These are phyloP conservation scores for Ochotona princeps DNA, from an alignment of 2,113 vertebrate genomes.

Conservation along the genomic window DNA sequence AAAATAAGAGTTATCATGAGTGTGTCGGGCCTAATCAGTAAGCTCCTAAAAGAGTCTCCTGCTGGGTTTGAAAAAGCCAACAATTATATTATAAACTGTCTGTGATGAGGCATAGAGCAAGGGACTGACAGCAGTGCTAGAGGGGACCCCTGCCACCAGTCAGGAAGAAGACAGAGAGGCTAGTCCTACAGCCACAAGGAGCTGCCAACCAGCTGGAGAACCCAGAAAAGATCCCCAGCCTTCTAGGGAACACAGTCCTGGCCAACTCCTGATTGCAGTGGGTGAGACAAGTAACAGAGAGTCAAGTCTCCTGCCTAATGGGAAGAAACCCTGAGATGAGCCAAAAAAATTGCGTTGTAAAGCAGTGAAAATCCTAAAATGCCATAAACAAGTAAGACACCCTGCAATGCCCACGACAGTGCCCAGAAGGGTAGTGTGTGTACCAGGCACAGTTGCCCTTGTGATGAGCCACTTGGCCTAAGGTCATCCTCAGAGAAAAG, in stretches of 20 bases:
- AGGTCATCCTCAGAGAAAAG: neutral
- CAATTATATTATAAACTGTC: neutral
- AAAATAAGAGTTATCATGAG: neutral
- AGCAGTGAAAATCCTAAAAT: neutral
- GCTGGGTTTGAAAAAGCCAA: neutral
- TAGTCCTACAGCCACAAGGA: neutral
- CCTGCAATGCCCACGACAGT: neutral
- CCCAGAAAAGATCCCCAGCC: neutral
- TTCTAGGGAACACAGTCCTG: neutral
- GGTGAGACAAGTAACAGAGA: neutral
- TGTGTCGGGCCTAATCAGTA: neutral
- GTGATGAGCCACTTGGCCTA: neutral
- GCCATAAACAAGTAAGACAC: neutral
- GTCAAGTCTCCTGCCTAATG: neutral
- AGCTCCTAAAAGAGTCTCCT: neutral
- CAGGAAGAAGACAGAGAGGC: neutral
- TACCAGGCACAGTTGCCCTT: neutral
- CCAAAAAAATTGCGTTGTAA: neutral
- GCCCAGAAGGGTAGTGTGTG: neutral
- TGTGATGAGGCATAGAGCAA: accelerated
- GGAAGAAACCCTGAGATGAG: neutral
- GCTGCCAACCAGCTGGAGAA: neutral
- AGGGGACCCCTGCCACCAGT: neutral
- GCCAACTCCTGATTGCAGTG: neutral
- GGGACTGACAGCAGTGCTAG: neutral